phyloP scores from a whole-genome alignment of 2,113 vertebrate species.

The Pandion haliaetus region DNA sequence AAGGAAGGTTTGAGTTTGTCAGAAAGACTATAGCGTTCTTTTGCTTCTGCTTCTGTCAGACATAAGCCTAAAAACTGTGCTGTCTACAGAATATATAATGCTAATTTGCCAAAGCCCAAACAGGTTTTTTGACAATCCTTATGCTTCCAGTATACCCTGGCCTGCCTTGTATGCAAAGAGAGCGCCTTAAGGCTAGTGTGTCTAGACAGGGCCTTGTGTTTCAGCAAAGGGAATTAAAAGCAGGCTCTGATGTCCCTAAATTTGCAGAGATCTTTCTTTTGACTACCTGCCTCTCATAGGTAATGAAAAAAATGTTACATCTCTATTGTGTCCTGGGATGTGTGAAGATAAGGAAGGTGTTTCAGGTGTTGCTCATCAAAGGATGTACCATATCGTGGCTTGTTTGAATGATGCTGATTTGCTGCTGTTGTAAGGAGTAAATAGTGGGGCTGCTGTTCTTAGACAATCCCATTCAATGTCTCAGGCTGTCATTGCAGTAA shows the following conservation, averaged over 20 bases:
- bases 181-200: slow-evolving; percentile 20
- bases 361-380: not conserved
- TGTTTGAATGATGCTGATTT: not conserved
- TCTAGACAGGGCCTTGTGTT: slow-evolving; percentile 37
- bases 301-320: not conserved
- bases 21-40: not conserved
- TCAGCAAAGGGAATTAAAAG: not conserved
- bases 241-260: not conserved
- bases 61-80: not conserved
- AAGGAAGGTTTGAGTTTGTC: not conserved
- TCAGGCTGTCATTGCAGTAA: not conserved
- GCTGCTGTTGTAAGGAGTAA: not conserved
- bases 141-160: not conserved
- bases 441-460: not conserved
- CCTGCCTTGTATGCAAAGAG: slow-evolving; percentile 5
- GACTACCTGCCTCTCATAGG: not conserved
- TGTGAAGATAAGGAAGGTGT: not conserved
- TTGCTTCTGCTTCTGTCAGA: not conserved
- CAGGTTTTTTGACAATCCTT: slow-evolving; percentile 45
- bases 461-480: not conserved
- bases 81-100: not conserved
- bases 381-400: not conserved
- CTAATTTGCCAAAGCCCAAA: slow-evolving; percentile 28
- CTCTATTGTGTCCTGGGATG: not conserved
- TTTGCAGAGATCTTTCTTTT: not conserved